Conservation (phyloP, 2,113 vertebrate species). For the Progne subis region DNA sequence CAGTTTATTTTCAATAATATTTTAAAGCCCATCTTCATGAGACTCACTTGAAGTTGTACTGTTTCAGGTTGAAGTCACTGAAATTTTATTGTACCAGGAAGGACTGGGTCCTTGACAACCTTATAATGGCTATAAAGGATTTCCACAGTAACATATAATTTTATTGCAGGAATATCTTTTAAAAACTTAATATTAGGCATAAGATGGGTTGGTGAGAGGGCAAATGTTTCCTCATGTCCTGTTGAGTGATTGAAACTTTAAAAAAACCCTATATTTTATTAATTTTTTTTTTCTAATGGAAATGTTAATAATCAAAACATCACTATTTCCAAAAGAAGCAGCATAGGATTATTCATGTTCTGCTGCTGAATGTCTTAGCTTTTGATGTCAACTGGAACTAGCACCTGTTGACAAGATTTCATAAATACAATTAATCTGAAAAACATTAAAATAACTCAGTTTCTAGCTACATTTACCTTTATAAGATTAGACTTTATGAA, state of each 20-base stretch:
- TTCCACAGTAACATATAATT: not conserved
- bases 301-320: not conserved
- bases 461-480: not conserved
- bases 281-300: not conserved
- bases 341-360: not conserved
- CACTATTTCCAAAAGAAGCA: not conserved
- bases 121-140: not conserved
- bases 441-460: conserved; percentile 23
- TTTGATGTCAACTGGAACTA: not conserved
- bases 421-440: not conserved
- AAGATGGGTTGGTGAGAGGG: not conserved
- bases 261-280: not conserved
- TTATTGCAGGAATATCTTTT: not conserved
- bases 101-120: not conserved
- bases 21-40: not conserved
- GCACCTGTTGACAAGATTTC: not conserved
- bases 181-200: not conserved
- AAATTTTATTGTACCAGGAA: not conserved
- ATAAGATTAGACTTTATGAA: conserved; percentile 16
- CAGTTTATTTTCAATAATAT: not conserved
- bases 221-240: not conserved
- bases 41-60: not conserved
- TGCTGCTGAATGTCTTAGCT: not conserved
- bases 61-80: not conserved
- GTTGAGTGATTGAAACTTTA: not conserved